Evolutionary conservation across 2,113 vertebrate genomes (phyloP).

Genomic region (Nothocercus julius): DNA sequence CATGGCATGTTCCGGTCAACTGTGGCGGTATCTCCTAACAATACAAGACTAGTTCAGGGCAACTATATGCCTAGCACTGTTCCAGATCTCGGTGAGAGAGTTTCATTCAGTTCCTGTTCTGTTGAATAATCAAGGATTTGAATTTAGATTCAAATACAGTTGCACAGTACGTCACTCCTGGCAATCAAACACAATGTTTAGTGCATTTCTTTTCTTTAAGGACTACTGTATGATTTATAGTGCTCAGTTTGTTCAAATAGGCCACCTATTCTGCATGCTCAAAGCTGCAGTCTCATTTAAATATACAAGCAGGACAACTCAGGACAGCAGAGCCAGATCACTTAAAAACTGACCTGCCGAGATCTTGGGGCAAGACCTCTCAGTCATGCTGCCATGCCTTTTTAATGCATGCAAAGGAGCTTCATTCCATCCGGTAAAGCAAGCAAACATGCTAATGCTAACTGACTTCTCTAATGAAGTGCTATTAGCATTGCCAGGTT

Average conservation of each 20-base stretch:
- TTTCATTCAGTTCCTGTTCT: not conserved
- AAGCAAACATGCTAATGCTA: not conserved
- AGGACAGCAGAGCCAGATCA: not conserved
- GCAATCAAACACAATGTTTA: not conserved
- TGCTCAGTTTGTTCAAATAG: not conserved
- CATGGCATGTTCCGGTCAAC: not conserved
- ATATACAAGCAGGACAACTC: accelerated
- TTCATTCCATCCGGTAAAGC: not conserved
- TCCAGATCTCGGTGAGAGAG: not conserved
- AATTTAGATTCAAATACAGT: not conserved
- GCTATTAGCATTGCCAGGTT: not conserved
- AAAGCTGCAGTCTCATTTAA: not conserved
- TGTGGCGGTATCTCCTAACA: not conserved
- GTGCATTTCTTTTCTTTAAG: not conserved
- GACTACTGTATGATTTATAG: not conserved
- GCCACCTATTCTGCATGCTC: accelerated
- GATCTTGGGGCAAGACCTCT: not conserved
- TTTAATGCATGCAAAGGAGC: not conserved
- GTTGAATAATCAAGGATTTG: not conserved
- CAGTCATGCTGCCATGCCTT: not conserved
- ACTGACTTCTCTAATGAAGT: not conserved
- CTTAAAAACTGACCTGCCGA: not conserved
- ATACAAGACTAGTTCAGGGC: not conserved
- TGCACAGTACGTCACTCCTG: not conserved
- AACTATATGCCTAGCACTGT: accelerated